A percentile compares a stretch with the other conserved stretches of the same genome.
phyloP scores from a whole-genome alignment of 2,113 vertebrate species.

The Anseranas semipalmata region DNA sequence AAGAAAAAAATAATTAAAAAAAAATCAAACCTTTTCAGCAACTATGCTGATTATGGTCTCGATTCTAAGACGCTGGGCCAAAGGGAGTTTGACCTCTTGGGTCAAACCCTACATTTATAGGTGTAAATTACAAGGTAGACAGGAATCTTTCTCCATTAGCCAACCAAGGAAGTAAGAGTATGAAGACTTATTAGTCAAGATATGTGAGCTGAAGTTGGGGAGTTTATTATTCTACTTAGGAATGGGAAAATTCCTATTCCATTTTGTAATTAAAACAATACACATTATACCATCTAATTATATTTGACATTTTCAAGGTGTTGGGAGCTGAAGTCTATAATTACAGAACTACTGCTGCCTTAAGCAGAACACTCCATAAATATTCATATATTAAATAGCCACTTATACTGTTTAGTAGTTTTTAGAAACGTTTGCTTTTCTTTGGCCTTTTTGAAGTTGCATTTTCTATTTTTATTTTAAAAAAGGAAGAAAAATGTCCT shows the following conservation, averaged over 20 bases:
- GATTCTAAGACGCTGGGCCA: neutral
- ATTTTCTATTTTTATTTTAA: slow-evolving; percentile 6
- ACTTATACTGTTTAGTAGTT: slow-evolving; percentile 26
- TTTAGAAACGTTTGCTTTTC: neutral
- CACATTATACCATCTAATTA: slow-evolving; percentile 61
- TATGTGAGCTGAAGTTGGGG: neutral
- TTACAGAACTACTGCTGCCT: slow-evolving; percentile 31
- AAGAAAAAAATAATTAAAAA: neutral
- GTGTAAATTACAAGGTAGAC: neutral
- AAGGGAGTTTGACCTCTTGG: neutral
- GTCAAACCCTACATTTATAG: neutral
- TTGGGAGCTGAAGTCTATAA: slow-evolving; percentile 26
- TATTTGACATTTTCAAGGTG: slow-evolving; percentile 63
- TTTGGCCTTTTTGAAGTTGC: neutral
- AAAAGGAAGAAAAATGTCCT: neutral
- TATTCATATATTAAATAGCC: slow-evolving; percentile 61
- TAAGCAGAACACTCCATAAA: slow-evolving; percentile 43
- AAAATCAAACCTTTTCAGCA: neutral
- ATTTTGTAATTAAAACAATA: slow-evolving; percentile 61
- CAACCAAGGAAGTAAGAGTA: neutral
- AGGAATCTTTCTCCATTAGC: neutral
- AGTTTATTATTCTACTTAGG: slow-evolving; percentile 50
- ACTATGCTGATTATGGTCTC: neutral
- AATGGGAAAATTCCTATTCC: slow-evolving; percentile 29
- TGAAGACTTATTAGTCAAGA: slow-evolving; percentile 12